These are phyloP conservation scores for Eulemur coronatus DNA, from an alignment of 2,797 vertebrate species.

Conservation along the genomic window DNA sequence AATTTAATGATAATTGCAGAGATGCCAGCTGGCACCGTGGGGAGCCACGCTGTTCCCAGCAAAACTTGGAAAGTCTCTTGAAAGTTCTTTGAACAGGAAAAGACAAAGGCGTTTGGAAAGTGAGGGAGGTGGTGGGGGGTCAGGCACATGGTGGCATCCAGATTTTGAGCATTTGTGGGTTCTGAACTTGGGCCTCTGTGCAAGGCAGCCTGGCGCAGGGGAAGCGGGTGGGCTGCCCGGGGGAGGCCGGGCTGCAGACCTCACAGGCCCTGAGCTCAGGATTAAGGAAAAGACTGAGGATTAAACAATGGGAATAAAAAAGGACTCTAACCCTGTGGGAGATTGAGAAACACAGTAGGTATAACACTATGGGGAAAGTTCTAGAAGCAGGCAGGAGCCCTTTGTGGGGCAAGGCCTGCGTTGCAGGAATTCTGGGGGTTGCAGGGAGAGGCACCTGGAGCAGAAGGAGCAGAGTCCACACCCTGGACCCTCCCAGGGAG, in stretches of 20 bases:
- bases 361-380: not conserved
- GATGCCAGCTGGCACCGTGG: conserved; percentile 68
- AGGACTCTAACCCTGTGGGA: not conserved
- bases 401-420: not conserved
- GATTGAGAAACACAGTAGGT: too few species aligned
- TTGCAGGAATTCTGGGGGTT: not conserved
- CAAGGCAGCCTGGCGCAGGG: not conserved
- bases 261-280: not conserved
- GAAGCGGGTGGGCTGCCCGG: too few species aligned
- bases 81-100: conserved; percentile 55
- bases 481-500: not conserved
- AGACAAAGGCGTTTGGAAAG: not conserved
- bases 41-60: conserved; percentile 27
- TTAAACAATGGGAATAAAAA: not conserved
- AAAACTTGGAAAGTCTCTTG: conserved; percentile 53
- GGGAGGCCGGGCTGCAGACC: not conserved
- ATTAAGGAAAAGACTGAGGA: too few species aligned
- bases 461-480: accelerated
- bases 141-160: not conserved
- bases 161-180: not conserved
- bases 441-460: not conserved
- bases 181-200: too few species aligned
- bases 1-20: conserved; percentile 75
- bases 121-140: accelerated
- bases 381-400: not conserved